Percentiles rank a stretch among this genome's conserved stretches.
Conservation (phyloP, 1,140 invertebrate species). For the Reticulitermes speratus region DNA sequence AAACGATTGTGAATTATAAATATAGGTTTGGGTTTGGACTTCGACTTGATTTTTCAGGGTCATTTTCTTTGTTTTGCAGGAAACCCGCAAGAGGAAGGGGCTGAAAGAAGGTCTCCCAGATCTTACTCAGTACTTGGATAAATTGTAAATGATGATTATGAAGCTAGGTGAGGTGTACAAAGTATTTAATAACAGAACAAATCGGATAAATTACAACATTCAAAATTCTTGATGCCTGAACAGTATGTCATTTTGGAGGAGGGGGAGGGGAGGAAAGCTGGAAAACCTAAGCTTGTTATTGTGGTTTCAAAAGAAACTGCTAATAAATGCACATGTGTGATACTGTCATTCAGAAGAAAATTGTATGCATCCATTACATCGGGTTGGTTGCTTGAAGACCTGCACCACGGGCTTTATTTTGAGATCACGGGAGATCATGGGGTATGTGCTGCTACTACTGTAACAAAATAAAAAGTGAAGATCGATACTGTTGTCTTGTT, state of each 20-base stretch:
- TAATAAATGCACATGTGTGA: background rate
- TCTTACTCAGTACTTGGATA: conserved; percentile 88
- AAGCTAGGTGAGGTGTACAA: conserved; percentile 32
- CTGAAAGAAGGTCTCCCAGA: conserved; percentile 96
- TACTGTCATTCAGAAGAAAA: background rate
- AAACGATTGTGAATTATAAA: too few species aligned
- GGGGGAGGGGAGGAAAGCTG: background rate
- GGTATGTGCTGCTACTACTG: background rate
- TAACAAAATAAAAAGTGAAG: conserved; percentile 21
- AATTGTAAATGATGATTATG: conserved; percentile 68
- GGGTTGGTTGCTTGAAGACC: background rate
- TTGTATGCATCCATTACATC: too few species aligned
- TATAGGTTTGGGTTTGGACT: too few species aligned
- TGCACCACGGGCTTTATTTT: conserved; percentile 17
- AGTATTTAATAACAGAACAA: conserved; percentile 28
- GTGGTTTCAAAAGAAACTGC: background rate
- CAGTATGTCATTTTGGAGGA: background rate
- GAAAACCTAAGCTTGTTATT: background rate
- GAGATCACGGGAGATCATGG: background rate
- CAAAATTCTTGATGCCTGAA: background rate
- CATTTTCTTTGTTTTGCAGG: conserved; percentile 58
- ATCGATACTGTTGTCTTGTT: too few species aligned
- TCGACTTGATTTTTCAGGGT: too few species aligned
- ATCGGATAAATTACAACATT: background rate
- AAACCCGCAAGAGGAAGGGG: conserved; percentile 98